A percentile compares a stretch with the other conserved stretches of the same genome.
Conservation (phyloP, 2,888 invertebrate species). For the Harpalus rubripes region DNA sequence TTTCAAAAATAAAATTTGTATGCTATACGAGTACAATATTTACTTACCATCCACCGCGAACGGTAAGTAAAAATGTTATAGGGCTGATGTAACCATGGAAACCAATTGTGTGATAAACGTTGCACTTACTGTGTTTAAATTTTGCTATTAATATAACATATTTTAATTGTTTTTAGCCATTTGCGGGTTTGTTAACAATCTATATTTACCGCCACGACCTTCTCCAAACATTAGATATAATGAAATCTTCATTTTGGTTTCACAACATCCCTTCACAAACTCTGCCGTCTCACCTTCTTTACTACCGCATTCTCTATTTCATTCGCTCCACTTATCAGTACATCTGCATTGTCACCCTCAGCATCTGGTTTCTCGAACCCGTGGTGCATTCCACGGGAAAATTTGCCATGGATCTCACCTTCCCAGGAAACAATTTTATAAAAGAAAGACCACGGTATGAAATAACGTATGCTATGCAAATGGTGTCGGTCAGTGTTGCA, state of each 20-base stretch:
- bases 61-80: no score
- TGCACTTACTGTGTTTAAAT: no score
- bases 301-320: not conserved
- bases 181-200: not conserved
- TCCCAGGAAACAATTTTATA: not conserved
- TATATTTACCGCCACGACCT: not conserved
- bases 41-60: no score
- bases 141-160: no score
- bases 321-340: not conserved
- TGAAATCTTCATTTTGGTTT: not conserved
- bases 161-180: not conserved
- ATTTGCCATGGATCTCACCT: not conserved
- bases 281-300: not conserved
- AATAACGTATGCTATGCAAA: not conserved
- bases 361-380: conserved; percentile 6
- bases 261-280: not conserved
- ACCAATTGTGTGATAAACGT: no score
- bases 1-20: no score
- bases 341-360: not conserved
- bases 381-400: not conserved
- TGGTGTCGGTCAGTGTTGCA: not conserved
- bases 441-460: not conserved
- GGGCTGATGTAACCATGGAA: no score
- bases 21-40: no score
- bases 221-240: not conserved